Percentiles rank a stretch among this genome's conserved stretches.
Evolutionary conservation across 2,113 vertebrate species (phyloP).

Genomic region (Tragulus kanchil): DNA sequence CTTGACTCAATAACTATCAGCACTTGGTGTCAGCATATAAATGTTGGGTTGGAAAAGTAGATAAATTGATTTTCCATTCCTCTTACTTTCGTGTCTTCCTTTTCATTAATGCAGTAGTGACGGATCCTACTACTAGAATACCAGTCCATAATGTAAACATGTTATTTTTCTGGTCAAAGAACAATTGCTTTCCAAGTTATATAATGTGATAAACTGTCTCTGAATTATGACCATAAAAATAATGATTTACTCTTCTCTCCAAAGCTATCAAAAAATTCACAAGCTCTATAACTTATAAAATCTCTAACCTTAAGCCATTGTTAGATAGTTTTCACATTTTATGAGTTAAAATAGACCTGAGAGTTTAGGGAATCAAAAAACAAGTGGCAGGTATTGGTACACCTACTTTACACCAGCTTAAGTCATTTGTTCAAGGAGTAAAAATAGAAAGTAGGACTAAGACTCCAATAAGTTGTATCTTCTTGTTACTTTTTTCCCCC

Average conservation of each 20-base stretch:
- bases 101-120: neutral
- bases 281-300: slow-evolving; percentile 54
- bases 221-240: slow-evolving; percentile 68
- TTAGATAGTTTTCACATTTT: slow-evolving; percentile 36
- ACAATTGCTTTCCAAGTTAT: slow-evolving; percentile 61
- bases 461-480: neutral
- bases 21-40: slow-evolving; percentile 66
- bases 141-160: slow-evolving; percentile 63
- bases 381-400: neutral
- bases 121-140: slow-evolving; percentile 10
- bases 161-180: slow-evolving; percentile 68
- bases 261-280: slow-evolving; percentile 56
- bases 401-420: neutral
- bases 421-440: neutral
- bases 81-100: slow-evolving; percentile 40
- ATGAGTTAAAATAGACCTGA: slow-evolving; percentile 25
- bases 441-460: neutral
- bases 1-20: slow-evolving; percentile 80
- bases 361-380: neutral
- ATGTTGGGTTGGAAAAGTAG: slow-evolving; percentile 79
- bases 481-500: neutral
- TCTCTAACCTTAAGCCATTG: neutral
- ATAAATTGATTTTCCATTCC: slow-evolving; percentile 80
- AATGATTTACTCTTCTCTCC: slow-evolving; percentile 65
- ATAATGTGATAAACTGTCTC: slow-evolving; percentile 66